Evolutionary conservation across 2,888 invertebrate genomes (phyloP).

Genomic region (Drosophila mettleri): DNA sequence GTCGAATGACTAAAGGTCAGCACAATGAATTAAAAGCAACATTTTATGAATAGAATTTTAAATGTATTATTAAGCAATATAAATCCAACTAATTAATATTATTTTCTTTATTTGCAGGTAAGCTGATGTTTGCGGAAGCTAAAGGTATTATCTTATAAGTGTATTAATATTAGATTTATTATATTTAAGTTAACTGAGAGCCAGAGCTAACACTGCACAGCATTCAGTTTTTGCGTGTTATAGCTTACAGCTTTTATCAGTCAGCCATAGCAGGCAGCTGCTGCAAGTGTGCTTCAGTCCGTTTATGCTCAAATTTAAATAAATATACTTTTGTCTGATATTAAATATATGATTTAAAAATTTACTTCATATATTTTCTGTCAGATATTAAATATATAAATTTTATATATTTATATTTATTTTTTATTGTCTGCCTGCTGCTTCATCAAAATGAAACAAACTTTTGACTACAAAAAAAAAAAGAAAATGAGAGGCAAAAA

Average conservation of each 20-base stretch:
- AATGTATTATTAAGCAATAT: not conserved
- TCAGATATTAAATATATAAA: not conserved
- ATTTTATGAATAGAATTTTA: not conserved
- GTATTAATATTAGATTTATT: not conserved
- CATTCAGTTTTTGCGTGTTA: not conserved
- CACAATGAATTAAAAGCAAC: too few species aligned
- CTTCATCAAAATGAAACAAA: conserved; percentile 17
- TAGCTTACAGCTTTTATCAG: not conserved
- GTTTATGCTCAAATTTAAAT: too few species aligned
- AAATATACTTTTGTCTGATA: not conserved
- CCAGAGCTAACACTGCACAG: not conserved
- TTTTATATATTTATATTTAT: not conserved
- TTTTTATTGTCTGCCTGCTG: not conserved
- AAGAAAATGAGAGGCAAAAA: not conserved
- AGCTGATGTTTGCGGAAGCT: not conserved
- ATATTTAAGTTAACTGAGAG: not conserved
- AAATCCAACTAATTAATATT: not conserved
- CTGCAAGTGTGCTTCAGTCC: not conserved
- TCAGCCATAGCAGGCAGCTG: not conserved
- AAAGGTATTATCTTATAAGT: not conserved
- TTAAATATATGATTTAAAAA: not conserved
- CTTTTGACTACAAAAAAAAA: conserved; percentile 4
- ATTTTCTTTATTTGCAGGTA: conserved; percentile 25
- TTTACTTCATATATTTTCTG: not conserved
- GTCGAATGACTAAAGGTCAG: not conserved